Conservation (phyloP, 2,888 invertebrate species). For the Timema podura region DNA sequence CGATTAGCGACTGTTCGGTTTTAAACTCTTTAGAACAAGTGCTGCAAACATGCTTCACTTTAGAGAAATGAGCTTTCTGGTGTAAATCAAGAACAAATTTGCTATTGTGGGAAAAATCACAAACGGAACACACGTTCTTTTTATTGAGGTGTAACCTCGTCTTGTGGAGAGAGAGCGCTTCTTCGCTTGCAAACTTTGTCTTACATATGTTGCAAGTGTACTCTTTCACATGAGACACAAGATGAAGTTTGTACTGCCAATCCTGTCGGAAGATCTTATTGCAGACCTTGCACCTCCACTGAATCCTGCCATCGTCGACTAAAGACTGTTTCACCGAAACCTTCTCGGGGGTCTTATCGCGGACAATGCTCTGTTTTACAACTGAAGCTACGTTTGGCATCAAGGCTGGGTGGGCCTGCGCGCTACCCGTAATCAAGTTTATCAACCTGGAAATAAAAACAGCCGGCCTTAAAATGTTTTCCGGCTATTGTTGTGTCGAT, state of each 20-base stretch:
- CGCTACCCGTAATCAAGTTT: too few species aligned
- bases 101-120: constrained; percentile 46
- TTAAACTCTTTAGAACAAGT: constrained; percentile 52
- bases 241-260: not conserved
- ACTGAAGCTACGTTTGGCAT: too few species aligned
- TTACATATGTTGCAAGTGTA: constrained; percentile 43
- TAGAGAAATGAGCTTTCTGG: constrained; percentile 52
- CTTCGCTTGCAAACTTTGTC: constrained; percentile 35
- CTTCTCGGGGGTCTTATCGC: too few species aligned
- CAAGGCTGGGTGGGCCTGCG: too few species aligned
- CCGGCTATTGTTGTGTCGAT: too few species aligned
- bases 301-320: too few species aligned
- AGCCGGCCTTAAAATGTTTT: too few species aligned
- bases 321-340: too few species aligned
- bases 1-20: constrained; percentile 48
- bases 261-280: too few species aligned
- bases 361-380: too few species aligned
- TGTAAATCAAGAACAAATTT: constrained; percentile 51
- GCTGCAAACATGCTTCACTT: constrained; percentile 53
- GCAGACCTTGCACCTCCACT: too few species aligned
- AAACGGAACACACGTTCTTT: constrained; percentile 39
- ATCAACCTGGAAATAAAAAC: constrained; percentile 13
- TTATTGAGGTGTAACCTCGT: constrained; percentile 37
- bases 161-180: constrained; percentile 37
- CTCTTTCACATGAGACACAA: constrained; percentile 31